These are phyloP conservation scores for Dasysyrphus tricinctus DNA, from an alignment of 2,888 invertebrate species.

Conservation along the genomic window DNA sequence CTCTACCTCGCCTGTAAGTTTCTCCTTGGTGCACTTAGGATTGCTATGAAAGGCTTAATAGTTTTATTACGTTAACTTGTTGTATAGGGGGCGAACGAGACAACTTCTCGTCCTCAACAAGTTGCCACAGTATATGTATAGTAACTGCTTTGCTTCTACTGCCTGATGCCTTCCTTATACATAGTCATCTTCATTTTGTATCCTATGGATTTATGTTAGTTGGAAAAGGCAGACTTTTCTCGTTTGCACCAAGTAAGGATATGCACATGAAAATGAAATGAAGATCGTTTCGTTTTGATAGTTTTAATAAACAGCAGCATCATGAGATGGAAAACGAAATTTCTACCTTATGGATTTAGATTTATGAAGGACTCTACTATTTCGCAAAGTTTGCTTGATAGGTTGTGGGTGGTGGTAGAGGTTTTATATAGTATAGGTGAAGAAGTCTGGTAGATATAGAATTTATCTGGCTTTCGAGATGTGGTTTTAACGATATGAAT, in stretches of 20 bases:
- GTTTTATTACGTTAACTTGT: slow-evolving; percentile 73
- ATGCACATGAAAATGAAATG: slow-evolving; percentile 65
- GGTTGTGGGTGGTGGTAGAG: background rate
- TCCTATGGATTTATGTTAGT: slow-evolving; percentile 47
- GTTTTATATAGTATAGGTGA: slow-evolving; percentile 5
- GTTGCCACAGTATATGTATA: slow-evolving; percentile 55
- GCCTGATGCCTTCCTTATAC: background rate
- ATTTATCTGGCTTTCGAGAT: slow-evolving; percentile 37
- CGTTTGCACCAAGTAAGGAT: slow-evolving; percentile 28
- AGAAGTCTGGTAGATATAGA: background rate
- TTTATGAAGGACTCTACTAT: slow-evolving; percentile 62
- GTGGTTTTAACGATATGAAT: slow-evolving; percentile 58
- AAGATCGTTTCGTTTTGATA: slow-evolving; percentile 74
- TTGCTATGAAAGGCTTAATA: slow-evolving; percentile 66
- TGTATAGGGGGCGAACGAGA: slow-evolving; percentile 46
- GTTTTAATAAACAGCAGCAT: slow-evolving; percentile 70
- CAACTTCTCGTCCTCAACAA: slow-evolving; percentile 66
- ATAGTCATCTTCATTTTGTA: slow-evolving; percentile 31
- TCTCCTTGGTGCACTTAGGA: slow-evolving; percentile 18
- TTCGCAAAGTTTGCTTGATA: slow-evolving; percentile 44
- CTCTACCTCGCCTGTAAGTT: slow-evolving; percentile 8
- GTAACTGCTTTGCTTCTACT: background rate
- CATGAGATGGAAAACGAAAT: background rate
- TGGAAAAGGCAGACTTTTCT: slow-evolving; percentile 14
- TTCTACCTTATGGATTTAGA: slow-evolving; percentile 45